These are phyloP conservation scores for Mythimna lalbum DNA, from an alignment of 2,888 invertebrate species.

Conservation along the genomic window DNA sequence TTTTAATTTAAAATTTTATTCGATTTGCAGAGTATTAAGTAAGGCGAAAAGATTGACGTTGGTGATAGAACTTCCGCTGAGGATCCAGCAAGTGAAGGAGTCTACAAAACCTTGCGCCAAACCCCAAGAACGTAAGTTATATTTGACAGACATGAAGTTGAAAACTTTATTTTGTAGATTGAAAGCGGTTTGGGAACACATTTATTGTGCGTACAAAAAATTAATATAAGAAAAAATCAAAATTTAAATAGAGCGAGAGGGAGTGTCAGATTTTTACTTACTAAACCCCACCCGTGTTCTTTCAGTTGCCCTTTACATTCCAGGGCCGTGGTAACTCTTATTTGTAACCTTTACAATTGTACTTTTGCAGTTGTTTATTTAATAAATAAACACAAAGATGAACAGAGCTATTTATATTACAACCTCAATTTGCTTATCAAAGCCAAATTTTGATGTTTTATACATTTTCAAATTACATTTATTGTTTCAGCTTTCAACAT, in stretches of 20 bases:
- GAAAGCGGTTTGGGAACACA: too few relatives aligned
- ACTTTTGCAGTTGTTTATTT: background rate
- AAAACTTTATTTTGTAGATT: too few relatives aligned
- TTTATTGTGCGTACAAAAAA: too few relatives aligned
- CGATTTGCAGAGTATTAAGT: slow-evolving; percentile 65
- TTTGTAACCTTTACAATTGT: background rate
- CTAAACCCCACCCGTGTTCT: too few relatives aligned
- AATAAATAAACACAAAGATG: background rate
- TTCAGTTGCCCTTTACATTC: too few relatives aligned
- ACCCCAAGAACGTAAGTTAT: slow-evolving; percentile 62
- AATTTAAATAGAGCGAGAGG: too few relatives aligned
- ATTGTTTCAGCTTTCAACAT: slow-evolving; percentile 61
- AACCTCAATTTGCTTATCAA: slow-evolving; percentile 10
- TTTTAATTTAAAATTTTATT: too few relatives aligned
- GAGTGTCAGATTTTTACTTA: too few relatives aligned
- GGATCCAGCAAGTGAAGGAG: slow-evolving; percentile 70
- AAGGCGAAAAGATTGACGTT: slow-evolving; percentile 60
- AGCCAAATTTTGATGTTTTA: slow-evolving; percentile 25
- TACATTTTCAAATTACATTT: slow-evolving; percentile 13
- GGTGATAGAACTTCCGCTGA: slow-evolving; percentile 71
- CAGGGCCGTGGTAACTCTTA: too few relatives aligned
- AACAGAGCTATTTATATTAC: background rate
- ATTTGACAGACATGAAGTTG: too few relatives aligned
- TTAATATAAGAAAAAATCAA: too few relatives aligned
- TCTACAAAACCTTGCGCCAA: slow-evolving; percentile 45